Conservation (phyloP, 2,888 invertebrate species). For the Latrodectus hesperus region DNA sequence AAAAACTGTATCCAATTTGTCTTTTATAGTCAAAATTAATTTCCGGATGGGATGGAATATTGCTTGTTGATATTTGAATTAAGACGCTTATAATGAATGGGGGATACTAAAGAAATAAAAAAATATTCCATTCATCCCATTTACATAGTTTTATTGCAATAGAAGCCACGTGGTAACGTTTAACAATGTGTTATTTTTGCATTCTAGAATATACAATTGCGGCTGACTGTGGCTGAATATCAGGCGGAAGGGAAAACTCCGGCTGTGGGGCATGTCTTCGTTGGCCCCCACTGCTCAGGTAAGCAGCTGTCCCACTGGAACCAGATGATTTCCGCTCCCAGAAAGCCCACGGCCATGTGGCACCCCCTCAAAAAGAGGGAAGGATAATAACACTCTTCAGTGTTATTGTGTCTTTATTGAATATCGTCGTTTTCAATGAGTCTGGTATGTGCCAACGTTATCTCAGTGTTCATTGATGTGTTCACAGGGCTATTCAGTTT, state of each 20-base stretch:
- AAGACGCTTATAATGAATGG: too few relatives aligned
- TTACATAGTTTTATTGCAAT: not conserved
- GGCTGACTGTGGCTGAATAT: constrained; percentile 79
- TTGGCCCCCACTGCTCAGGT: constrained; percentile 84
- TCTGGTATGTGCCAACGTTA: not conserved
- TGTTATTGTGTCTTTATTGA: not conserved
- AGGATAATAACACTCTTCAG: constrained; percentile 28
- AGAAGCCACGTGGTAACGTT: not conserved
- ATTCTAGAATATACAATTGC: constrained; percentile 82
- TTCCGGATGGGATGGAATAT: too few relatives aligned
- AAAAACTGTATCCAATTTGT: too few relatives aligned
- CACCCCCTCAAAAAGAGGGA: constrained; percentile 80
- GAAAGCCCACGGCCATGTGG: constrained; percentile 90
- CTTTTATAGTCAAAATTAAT: too few relatives aligned
- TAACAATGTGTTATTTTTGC: not conserved
- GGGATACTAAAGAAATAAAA: too few relatives aligned
- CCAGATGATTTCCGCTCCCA: constrained; percentile 86
- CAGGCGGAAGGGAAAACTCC: constrained; percentile 78
- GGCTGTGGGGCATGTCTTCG: constrained; percentile 86
- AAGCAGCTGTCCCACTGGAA: constrained; percentile 86
- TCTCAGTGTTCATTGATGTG: not conserved
- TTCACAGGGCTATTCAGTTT: not conserved
- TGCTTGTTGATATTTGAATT: too few relatives aligned
- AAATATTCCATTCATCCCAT: too few relatives aligned
- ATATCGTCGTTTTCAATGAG: not conserved